Evolutionary conservation across 1,140 invertebrate genomes (phyloP).

Genomic region (Pachypeltis micranthus): DNA sequence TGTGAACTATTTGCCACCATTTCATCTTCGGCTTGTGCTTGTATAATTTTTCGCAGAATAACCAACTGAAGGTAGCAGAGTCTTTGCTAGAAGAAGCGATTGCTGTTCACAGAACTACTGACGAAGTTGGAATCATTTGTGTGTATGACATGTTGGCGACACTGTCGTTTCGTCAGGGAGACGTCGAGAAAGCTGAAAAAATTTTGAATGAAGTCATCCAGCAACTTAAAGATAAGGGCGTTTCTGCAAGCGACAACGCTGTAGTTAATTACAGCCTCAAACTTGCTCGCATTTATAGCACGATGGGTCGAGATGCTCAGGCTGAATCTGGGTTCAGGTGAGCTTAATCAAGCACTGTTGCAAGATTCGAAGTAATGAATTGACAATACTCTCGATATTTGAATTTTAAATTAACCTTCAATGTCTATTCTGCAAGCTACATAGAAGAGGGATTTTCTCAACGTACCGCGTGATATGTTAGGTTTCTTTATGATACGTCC

Average conservation of each 20-base stretch:
- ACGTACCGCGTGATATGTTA: no score
- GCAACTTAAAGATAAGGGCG: background rate
- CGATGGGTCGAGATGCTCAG: background rate
- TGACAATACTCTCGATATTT: no score
- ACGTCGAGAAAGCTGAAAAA: slow-evolving; percentile 12
- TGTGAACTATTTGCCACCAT: no score
- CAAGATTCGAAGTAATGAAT: no score
- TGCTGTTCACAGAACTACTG: background rate
- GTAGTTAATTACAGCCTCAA: slow-evolving; percentile 15
- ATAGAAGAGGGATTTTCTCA: no score
- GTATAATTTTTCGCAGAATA: slow-evolving; percentile 13
- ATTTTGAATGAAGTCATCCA: slow-evolving; percentile 9
- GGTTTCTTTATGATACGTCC: no score
- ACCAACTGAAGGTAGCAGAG: slow-evolving; percentile 13
- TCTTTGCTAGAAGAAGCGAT: slow-evolving; percentile 9
- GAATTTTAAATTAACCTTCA: no score
- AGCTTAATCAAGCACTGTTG: no score
- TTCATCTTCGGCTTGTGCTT: no score
- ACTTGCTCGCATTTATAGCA: slow-evolving; percentile 11
- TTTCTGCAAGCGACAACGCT: background rate
- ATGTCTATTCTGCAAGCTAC: no score
- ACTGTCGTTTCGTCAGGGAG: background rate
- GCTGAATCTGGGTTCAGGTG: slow-evolving; percentile 17
- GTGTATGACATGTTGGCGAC: slow-evolving; percentile 19
- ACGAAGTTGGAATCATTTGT: slow-evolving; percentile 9